Evolutionary conservation across 2,797 vertebrate genomes (phyloP).

Genomic region (Siniperca obscura): DNA sequence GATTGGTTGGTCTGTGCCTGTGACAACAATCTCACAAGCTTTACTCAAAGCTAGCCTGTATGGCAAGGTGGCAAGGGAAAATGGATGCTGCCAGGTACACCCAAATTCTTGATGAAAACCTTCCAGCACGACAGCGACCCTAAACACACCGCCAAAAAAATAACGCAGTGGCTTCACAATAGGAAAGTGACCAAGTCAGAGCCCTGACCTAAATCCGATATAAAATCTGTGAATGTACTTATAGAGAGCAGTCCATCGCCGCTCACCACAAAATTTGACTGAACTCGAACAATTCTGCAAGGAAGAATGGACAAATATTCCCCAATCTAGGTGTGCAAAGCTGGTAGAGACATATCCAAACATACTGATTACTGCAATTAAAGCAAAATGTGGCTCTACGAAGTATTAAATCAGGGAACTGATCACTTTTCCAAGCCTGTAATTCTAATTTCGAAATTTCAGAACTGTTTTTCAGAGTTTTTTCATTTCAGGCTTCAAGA

Average conservation of each 20-base stretch:
- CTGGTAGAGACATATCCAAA: background rate
- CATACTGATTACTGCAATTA: background rate
- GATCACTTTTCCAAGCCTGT: background rate
- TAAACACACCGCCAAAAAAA: background rate
- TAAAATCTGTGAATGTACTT: background rate
- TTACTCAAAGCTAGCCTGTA: background rate
- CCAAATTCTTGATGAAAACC: background rate
- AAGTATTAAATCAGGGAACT: background rate
- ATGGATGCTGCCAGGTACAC: background rate
- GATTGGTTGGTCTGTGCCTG: background rate
- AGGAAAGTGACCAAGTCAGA: background rate
- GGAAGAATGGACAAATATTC: background rate
- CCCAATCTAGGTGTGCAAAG: background rate
- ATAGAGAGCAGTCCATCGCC: background rate
- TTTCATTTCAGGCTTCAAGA: too few relatives aligned
- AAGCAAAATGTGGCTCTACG: background rate
- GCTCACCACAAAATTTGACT: background rate
- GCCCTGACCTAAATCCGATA: background rate
- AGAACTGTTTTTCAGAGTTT: too few relatives aligned
- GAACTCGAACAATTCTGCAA: background rate
- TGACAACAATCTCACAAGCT: background rate
- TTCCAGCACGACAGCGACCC: background rate
- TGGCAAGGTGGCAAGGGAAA: background rate
- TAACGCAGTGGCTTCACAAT: background rate
- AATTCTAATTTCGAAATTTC: too few relatives aligned